Evolutionary conservation across 2,888 invertebrate genomes (phyloP).

Genomic region (Arenicola marina): DNA sequence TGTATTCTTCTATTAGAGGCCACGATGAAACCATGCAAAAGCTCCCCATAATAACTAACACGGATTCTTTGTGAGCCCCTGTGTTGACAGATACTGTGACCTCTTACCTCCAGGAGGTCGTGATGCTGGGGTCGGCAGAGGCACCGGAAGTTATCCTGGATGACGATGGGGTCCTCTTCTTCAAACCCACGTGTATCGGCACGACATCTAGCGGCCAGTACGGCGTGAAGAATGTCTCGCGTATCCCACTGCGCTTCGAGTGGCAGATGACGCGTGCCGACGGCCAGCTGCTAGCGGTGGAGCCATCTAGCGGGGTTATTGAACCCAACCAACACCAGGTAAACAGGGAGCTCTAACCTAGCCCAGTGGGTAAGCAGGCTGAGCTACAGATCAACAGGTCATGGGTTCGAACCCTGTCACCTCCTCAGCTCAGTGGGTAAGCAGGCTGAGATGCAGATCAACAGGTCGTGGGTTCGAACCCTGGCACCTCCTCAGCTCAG

Average conservation of each 20-base stretch:
- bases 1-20: too few species aligned
- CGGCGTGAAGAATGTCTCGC: conserved; percentile 53
- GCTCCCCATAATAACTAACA: too few species aligned
- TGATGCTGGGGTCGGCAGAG: conserved; percentile 50
- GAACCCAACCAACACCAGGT: conserved; percentile 58
- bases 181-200: conserved; percentile 58
- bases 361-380: too few species aligned
- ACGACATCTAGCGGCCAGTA: conserved; percentile 48
- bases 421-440: too few species aligned
- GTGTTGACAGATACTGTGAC: background rate
- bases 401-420: too few species aligned
- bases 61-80: too few species aligned
- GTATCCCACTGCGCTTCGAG: conserved; percentile 54
- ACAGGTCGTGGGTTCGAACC: too few species aligned
- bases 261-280: conserved; percentile 51
- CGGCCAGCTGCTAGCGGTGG: conserved; percentile 46
- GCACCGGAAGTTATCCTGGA: conserved; percentile 51
- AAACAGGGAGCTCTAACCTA: too few species aligned
- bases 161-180: conserved; percentile 52
- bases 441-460: too few species aligned
- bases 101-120: conserved; percentile 29
- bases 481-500: too few species aligned
- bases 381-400: too few species aligned
- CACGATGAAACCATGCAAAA: too few species aligned
- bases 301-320: conserved; percentile 50